Evolutionary conservation across 1,140 invertebrate species (phyloP).

Genomic region (Pissodes strobi): DNA sequence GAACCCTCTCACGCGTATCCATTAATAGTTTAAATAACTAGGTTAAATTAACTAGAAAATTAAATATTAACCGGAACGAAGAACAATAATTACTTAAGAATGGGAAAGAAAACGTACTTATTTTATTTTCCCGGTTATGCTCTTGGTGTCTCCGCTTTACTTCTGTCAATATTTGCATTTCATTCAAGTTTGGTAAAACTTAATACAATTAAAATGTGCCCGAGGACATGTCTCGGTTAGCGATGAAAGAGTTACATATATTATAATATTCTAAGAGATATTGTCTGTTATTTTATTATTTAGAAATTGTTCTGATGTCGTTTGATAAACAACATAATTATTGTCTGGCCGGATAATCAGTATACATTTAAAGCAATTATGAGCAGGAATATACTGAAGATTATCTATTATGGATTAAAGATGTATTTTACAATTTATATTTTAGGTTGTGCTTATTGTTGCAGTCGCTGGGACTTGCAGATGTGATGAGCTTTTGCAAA

Average conservation of each 20-base stretch:
- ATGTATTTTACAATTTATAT: no score
- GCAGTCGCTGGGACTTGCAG: no score
- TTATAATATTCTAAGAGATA: background rate
- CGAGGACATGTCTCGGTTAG: constrained; percentile 5
- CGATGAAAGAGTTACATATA: constrained; percentile 19
- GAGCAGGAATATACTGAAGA: no score
- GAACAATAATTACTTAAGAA: constrained; percentile 29
- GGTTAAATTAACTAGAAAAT: constrained; percentile 26
- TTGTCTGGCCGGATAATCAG: no score
- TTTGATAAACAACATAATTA: no score
- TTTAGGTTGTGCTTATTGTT: no score
- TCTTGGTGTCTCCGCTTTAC: constrained; percentile 16
- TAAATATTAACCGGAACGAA: constrained; percentile 24
- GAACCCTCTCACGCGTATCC: background rate
- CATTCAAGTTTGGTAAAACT: constrained; percentile 32
- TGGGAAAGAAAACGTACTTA: constrained; percentile 24
- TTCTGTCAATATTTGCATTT: constrained; percentile 28
- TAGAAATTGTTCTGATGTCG: no score
- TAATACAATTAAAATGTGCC: constrained; percentile 26
- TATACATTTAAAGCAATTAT: no score
- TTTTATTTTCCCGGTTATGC: constrained; percentile 27
- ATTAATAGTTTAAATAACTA: background rate
- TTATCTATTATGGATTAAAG: no score
- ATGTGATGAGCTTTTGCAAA: no score
- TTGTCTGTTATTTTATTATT: no score